phyloP scores from a whole-genome alignment of 1,140 invertebrate species.

The Metaphire vulgaris region DNA sequence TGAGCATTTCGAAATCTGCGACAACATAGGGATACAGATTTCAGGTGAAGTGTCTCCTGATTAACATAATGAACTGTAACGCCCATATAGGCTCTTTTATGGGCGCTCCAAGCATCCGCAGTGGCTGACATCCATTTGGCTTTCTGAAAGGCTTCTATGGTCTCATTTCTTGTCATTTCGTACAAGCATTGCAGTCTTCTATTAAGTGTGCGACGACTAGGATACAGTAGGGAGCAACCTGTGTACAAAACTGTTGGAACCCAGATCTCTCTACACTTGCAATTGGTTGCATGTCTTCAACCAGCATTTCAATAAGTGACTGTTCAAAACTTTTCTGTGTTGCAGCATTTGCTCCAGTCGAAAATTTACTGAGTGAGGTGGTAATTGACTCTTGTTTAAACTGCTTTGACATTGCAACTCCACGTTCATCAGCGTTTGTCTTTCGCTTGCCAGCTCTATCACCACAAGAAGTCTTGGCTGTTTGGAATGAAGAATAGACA shows the following conservation, averaged over 20 bases:
- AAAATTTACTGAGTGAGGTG: no score
- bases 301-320: neutral
- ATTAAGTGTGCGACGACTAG: neutral
- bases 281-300: neutral
- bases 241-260: neutral
- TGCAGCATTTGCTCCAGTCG: neutral
- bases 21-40: neutral
- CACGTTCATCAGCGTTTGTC: no score
- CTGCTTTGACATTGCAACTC: no score
- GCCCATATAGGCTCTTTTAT: neutral
- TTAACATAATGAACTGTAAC: neutral
- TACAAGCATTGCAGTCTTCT: neutral
- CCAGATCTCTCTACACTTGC: neutral
- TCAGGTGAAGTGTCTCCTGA: neutral
- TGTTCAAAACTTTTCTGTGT: neutral
- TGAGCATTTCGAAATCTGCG: no score
- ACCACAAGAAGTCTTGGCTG: no score
- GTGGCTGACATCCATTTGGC: slow-evolving; percentile 2
- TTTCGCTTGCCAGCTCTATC: no score
- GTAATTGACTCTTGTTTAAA: no score
- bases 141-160: neutral
- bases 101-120: neutral
- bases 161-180: neutral
- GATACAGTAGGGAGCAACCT: neutral
- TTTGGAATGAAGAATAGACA: no score